Conservation (phyloP, 2,113 vertebrate genomes). For the Cricetomys ansorgei region DNA sequence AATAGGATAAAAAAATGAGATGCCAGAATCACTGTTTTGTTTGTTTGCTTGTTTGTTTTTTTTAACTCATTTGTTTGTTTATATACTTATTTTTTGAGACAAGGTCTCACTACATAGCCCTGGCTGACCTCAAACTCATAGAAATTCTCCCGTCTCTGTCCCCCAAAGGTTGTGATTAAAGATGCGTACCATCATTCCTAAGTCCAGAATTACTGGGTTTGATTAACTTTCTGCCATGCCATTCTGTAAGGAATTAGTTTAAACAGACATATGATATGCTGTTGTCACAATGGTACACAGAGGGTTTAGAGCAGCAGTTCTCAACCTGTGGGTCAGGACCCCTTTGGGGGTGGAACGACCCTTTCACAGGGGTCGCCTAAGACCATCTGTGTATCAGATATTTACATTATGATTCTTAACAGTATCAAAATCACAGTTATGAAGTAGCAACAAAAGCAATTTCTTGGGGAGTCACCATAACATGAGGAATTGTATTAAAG, state of each 20-base stretch:
- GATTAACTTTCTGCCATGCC: background rate
- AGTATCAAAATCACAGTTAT: no score
- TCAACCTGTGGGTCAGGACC: no score
- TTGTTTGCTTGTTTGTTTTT: background rate
- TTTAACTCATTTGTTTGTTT: background rate
- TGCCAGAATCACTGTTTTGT: background rate
- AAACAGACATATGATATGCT: background rate
- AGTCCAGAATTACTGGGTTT: background rate
- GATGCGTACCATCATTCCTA: no score
- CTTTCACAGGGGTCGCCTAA: no score
- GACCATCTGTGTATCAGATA: no score
- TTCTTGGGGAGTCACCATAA: no score
- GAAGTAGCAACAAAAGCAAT: no score
- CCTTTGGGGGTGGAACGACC: no score
- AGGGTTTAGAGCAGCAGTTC: background rate
- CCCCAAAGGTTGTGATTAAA: background rate
- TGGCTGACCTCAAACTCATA: background rate
- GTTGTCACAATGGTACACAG: background rate
- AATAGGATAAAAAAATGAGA: background rate
- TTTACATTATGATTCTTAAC: no score
- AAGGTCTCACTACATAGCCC: background rate
- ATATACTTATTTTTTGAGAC: background rate
- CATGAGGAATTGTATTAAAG: no score
- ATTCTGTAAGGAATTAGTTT: conserved; percentile 7
- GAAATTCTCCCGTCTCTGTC: background rate